Evolutionary conservation across 2,113 vertebrate genomes (phyloP).

Genomic region (Micronycteris hirsuta): DNA sequence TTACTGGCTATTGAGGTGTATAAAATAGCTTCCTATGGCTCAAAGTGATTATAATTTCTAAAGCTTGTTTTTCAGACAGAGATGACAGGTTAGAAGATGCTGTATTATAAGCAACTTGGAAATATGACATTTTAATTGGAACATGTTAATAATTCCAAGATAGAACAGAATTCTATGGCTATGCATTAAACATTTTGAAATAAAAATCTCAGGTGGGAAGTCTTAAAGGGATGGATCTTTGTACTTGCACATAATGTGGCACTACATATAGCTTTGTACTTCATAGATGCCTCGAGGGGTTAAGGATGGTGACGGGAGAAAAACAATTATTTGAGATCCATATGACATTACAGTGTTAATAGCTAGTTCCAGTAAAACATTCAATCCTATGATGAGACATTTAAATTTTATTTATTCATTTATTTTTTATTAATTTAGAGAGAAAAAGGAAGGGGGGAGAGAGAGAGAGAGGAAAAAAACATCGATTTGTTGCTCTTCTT

Average conservation of each 20-base stretch:
- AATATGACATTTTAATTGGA: slow-evolving; percentile 49
- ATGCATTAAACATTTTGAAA: slow-evolving; percentile 34
- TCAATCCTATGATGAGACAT: neutral
- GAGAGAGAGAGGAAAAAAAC: too few relatives aligned
- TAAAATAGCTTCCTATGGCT: slow-evolving; percentile 40
- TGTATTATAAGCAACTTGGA: slow-evolving; percentile 17
- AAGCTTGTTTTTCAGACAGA: slow-evolving; percentile 34
- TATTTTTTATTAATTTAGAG: too few relatives aligned
- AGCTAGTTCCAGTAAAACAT: slow-evolving; percentile 6
- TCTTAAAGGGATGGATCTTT: neutral
- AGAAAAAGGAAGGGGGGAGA: too few relatives aligned
- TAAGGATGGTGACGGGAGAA: neutral
- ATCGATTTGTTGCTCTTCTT: too few relatives aligned
- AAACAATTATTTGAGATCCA: neutral
- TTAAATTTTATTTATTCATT: neutral
- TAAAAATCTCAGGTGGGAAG: neutral
- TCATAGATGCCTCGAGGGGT: neutral
- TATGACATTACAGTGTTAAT: neutral
- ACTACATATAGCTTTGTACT: neutral
- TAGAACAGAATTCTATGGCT: neutral
- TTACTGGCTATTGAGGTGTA: slow-evolving; percentile 40
- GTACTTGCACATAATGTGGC: neutral
- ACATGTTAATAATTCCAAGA: slow-evolving; percentile 24
- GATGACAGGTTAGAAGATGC: slow-evolving; percentile 35
- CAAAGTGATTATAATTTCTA: slow-evolving; percentile 44